Conservation (phyloP, 1,140 invertebrate species). For the Chrysoperla carnea region DNA sequence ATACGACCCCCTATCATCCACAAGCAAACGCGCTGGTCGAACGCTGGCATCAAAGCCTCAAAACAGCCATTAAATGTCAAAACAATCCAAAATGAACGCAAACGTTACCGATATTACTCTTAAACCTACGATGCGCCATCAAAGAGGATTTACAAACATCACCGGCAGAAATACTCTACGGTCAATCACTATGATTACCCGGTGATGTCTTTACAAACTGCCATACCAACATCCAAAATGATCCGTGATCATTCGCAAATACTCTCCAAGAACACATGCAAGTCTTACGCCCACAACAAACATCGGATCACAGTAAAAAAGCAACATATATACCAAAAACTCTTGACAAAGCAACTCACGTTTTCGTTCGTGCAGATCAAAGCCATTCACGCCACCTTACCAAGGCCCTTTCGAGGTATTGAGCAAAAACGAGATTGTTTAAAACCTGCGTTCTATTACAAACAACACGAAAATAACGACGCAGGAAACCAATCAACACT, state of each 20-base stretch:
- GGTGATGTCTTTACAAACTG: constrained; percentile 8
- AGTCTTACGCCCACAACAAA: constrained; percentile 1
- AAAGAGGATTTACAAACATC: constrained; percentile 12
- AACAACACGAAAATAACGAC: background rate
- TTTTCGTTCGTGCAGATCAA: constrained; percentile 12
- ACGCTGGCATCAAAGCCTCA: constrained; percentile 14
- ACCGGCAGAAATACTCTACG: constrained; percentile 16
- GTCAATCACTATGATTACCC: constrained; percentile 12
- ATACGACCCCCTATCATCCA: constrained; percentile 13
- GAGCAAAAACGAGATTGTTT: constrained; percentile 6
- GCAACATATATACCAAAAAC: constrained; percentile 11
- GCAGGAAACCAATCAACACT: background rate
- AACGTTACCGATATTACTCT: constrained; percentile 8
- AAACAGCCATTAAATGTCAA: constrained; percentile 9
- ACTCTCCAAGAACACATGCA: background rate
- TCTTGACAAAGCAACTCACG: constrained; percentile 9
- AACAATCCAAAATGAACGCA: constrained; percentile 3
- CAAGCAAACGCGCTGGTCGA: constrained; percentile 17
- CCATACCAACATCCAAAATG: background rate
- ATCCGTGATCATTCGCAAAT: background rate
- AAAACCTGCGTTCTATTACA: background rate
- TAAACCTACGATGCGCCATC: constrained; percentile 8
- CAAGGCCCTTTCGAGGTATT: constrained; percentile 14
- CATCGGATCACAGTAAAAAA: constrained; percentile 2
- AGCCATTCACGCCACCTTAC: constrained; percentile 11